phyloP scores from a whole-genome alignment of 2,888 invertebrate species.

The Amitus sp. region DNA sequence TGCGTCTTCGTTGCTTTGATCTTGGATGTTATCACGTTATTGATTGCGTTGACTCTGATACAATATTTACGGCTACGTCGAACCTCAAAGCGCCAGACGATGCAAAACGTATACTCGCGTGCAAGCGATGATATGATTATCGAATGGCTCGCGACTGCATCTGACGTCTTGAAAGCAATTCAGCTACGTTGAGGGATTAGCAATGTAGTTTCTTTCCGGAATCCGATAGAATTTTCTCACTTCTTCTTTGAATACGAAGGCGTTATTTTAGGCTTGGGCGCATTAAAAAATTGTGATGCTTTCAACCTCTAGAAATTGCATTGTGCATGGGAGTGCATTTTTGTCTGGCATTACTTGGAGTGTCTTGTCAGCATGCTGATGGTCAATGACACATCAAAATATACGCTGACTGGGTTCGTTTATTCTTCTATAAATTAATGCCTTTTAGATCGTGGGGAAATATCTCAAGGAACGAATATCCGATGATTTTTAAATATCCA shows the following conservation, averaged over 20 bases:
- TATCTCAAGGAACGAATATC: too few relatives aligned
- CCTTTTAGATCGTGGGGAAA: constrained; percentile 11
- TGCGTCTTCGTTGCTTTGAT: background rate
- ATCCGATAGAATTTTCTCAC: background rate
- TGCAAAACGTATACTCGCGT: background rate
- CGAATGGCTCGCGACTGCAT: constrained; percentile 19
- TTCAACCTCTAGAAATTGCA: too few relatives aligned
- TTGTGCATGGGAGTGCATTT: too few relatives aligned
- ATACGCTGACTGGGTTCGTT: constrained; percentile 5
- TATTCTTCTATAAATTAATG: constrained; percentile 22
- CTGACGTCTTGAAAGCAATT: background rate
- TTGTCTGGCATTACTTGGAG: background rate
- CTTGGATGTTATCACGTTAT: background rate
- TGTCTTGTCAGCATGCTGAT: constrained; percentile 8
- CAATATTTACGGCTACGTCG: background rate
- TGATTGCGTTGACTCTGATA: background rate
- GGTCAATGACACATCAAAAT: constrained; percentile 22
- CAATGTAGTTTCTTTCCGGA: too few relatives aligned
- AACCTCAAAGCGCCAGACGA: background rate
- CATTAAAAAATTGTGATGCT: too few relatives aligned
- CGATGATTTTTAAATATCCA: too few relatives aligned
- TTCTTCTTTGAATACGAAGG: too few relatives aligned
- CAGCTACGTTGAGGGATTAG: too few relatives aligned
- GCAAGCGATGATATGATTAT: too few relatives aligned
- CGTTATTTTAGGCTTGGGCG: too few relatives aligned